These are phyloP conservation scores for Drosophila atroscutellata DNA, from an alignment of 2,888 invertebrate species.

Conservation along the genomic window DNA sequence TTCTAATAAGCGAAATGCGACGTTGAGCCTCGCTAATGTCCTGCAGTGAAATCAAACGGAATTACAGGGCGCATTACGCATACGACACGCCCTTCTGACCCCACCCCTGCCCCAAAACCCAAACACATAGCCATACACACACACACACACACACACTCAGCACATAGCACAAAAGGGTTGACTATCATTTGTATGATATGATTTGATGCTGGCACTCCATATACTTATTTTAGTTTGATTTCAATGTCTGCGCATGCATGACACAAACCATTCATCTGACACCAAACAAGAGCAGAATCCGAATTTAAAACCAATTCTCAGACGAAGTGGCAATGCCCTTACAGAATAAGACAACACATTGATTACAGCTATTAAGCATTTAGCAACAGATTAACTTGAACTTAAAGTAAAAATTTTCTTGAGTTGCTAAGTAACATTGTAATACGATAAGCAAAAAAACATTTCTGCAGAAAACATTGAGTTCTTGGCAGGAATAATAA, in stretches of 20 bases:
- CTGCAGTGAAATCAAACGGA: conserved; percentile 71
- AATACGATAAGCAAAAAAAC: neutral
- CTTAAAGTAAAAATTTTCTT: neutral
- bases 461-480: neutral
- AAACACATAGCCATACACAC: neutral
- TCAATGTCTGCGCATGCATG: conserved; percentile 64
- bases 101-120: neutral
- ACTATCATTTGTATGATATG: conserved; percentile 53
- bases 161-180: conserved; percentile 20
- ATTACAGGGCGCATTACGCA: conserved; percentile 66
- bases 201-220: conserved; percentile 36
- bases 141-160: neutral
- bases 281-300: conserved; percentile 6
- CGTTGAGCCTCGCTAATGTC: conserved; percentile 69
- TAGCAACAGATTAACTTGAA: neutral
- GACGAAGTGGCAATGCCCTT: neutral
- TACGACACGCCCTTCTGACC: conserved; percentile 37
- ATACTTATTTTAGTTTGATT: conserved; percentile 59
- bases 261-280: conserved; percentile 70
- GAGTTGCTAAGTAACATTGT: neutral
- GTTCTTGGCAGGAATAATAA: neutral
- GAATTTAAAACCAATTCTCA: neutral
- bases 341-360: neutral
- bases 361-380: neutral
- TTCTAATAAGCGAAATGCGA: conserved; percentile 80